A percentile compares a stretch with the other conserved stretches of the same genome.
Evolutionary conservation across 2,888 invertebrate genomes (phyloP).

Genomic region (Parelbella ahira): DNA sequence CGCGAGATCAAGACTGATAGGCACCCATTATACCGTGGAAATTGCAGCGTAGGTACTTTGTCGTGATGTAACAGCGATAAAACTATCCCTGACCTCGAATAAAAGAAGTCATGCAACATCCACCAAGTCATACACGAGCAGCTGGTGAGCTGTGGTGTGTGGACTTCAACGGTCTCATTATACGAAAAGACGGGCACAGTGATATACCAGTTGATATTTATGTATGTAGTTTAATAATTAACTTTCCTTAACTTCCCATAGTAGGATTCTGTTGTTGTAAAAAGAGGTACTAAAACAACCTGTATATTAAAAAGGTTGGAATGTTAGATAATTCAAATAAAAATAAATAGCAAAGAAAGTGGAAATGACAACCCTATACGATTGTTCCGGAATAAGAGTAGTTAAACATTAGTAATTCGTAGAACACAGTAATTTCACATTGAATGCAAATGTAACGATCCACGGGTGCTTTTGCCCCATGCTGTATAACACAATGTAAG

Average conservation of each 20-base stretch:
- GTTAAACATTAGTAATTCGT: constrained; percentile 30
- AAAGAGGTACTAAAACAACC: too few species aligned
- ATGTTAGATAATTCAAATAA: too few species aligned
- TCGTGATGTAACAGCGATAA: constrained; percentile 26
- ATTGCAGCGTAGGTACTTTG: constrained; percentile 35
- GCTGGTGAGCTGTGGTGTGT: too few species aligned
- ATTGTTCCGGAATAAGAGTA: constrained; percentile 32
- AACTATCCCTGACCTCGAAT: constrained; percentile 32
- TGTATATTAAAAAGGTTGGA: too few species aligned
- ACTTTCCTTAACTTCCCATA: too few species aligned
- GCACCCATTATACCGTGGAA: constrained; percentile 47
- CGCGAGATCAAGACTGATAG: constrained; percentile 38
- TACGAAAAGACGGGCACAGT: too few species aligned
- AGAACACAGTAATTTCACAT: constrained; percentile 28
- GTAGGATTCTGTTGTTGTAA: too few species aligned
- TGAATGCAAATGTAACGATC: constrained; percentile 36
- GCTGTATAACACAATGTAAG: constrained; percentile 12
- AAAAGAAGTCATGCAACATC: neutral
- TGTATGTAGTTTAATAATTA: too few species aligned
- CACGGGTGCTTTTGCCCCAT: constrained; percentile 31
- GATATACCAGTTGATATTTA: too few species aligned
- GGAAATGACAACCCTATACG: constrained; percentile 28
- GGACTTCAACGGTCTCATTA: too few species aligned
- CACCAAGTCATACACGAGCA: too few species aligned
- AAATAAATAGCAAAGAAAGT: constrained; percentile 4